phyloP scores from a whole-genome alignment of 2,888 invertebrate genomes.

The Sarcophaga variegata region DNA sequence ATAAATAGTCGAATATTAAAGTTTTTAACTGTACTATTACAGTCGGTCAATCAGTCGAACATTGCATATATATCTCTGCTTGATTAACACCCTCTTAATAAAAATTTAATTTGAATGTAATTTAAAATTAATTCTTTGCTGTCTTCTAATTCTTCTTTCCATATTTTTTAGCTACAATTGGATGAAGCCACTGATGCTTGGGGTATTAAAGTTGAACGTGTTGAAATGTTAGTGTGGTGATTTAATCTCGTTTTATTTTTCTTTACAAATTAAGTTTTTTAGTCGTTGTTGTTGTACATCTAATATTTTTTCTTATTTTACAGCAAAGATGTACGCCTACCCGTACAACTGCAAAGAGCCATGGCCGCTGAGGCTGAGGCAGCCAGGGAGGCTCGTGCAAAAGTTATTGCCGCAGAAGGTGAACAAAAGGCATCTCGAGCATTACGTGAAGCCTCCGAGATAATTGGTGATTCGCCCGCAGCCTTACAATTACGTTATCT shows the following conservation, averaged over 20 bases:
- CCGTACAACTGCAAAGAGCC: constrained; percentile 93
- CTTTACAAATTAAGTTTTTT: too few relatives aligned
- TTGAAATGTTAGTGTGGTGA: constrained; percentile 91
- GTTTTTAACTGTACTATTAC: too few relatives aligned
- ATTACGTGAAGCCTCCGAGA: constrained; percentile 95
- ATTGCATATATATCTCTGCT: too few relatives aligned
- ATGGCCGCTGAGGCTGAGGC: constrained; percentile 98
- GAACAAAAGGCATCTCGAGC: constrained; percentile 96
- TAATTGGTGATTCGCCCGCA: constrained; percentile 94
- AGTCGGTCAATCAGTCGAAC: too few relatives aligned
- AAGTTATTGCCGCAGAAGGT: constrained; percentile 97
- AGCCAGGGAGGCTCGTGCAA: constrained; percentile 93
- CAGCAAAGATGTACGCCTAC: constrained; percentile 90
- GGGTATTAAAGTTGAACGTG: constrained; percentile 97
- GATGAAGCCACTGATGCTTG: constrained; percentile 96
- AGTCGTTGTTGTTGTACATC: neutral
- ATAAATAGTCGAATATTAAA: too few relatives aligned
- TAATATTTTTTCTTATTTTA: constrained; percentile 18
- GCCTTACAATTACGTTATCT: constrained; percentile 96
- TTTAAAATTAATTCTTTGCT: constrained; percentile 3
- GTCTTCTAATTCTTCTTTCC: neutral
- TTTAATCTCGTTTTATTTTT: neutral
- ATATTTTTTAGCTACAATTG: constrained; percentile 84
- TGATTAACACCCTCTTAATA: neutral
- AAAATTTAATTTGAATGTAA: neutral